Percentiles rank a stretch among this genome's conserved stretches.
Evolutionary conservation across 2,888 invertebrate species (phyloP).

Genomic region (Limnephilus lunatus): DNA sequence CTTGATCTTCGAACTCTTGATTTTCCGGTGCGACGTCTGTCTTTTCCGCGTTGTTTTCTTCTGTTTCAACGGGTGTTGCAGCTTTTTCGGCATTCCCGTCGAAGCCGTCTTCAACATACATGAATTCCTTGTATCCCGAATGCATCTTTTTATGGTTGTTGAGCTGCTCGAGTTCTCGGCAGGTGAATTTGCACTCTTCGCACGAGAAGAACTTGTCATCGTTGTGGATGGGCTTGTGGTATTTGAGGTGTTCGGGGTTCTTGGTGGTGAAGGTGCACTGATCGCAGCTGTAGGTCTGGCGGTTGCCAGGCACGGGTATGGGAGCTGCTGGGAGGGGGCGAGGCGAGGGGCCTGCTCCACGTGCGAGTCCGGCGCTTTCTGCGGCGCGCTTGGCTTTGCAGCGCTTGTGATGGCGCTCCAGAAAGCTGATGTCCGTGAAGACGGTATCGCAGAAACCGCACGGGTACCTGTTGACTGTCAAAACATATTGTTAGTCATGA

Average conservation of each 20-base stretch:
- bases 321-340: not conserved
- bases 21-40: not conserved
- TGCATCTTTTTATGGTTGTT: conserved; percentile 57
- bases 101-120: conserved; percentile 40
- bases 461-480: conserved; percentile 59
- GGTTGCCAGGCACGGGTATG: conserved; percentile 12
- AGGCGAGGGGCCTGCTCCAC: not conserved
- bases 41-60: not conserved
- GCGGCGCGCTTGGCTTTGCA: conserved; percentile 60
- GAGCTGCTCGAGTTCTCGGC: conserved; percentile 51
- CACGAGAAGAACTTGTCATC: conserved; percentile 58
- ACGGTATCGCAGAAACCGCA: conserved; percentile 63
- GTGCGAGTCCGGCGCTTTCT: conserved; percentile 27
- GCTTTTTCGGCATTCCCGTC: not conserved
- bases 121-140: conserved; percentile 47
- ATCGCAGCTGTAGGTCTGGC: conserved; percentile 52
- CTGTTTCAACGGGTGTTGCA: not conserved
- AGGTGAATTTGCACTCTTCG: conserved; percentile 59
- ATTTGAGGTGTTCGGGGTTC: conserved; percentile 60
- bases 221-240: conserved; percentile 59
- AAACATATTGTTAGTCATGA: not conserved
- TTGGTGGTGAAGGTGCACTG: conserved; percentile 60
- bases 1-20: conserved; percentile 26
- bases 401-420: conserved; percentile 61
- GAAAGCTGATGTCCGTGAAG: conserved; percentile 60